phyloP scores from a whole-genome alignment of 2,888 invertebrate genomes.

The Hesperia comma region DNA sequence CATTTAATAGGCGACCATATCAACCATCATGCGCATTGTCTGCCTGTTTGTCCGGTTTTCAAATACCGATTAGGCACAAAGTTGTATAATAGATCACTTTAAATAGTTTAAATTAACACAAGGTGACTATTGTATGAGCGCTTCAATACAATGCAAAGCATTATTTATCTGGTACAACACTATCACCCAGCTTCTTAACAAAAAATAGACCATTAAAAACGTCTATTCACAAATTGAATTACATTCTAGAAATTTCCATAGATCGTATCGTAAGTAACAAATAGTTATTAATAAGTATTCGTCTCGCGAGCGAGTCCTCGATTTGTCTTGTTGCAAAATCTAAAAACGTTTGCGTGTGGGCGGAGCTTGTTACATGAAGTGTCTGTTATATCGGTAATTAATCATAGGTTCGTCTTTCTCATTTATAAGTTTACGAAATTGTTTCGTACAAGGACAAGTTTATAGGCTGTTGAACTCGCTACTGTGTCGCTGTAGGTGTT shows the following conservation, averaged over 20 bases:
- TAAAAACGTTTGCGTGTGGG: constrained; percentile 39
- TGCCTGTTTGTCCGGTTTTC: no score
- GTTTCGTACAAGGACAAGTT: constrained; percentile 31
- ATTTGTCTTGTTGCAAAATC: constrained; percentile 44
- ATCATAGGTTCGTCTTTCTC: constrained; percentile 38
- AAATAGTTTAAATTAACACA: no score
- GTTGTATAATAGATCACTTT: no score
- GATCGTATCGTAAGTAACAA: constrained; percentile 32
- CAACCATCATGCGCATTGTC: no score
- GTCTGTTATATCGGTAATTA: constrained; percentile 40
- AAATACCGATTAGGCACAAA: no score
- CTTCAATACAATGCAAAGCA: no score
- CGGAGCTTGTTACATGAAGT: constrained; percentile 40
- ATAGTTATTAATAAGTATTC: constrained; percentile 37
- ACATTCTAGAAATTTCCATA: constrained; percentile 31
- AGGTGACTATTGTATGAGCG: no score
- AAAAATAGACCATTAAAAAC: constrained; percentile 7
- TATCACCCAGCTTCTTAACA: background rate
- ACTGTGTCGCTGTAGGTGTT: constrained; percentile 16
- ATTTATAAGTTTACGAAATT: constrained; percentile 35
- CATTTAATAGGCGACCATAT: no score
- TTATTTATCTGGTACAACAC: background rate
- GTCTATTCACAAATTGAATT: constrained; percentile 28
- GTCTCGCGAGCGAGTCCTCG: constrained; percentile 28
- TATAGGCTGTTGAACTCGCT: constrained; percentile 29